Conservation (phyloP, 2,888 invertebrate species). For the Neoaliturus tenellus region DNA sequence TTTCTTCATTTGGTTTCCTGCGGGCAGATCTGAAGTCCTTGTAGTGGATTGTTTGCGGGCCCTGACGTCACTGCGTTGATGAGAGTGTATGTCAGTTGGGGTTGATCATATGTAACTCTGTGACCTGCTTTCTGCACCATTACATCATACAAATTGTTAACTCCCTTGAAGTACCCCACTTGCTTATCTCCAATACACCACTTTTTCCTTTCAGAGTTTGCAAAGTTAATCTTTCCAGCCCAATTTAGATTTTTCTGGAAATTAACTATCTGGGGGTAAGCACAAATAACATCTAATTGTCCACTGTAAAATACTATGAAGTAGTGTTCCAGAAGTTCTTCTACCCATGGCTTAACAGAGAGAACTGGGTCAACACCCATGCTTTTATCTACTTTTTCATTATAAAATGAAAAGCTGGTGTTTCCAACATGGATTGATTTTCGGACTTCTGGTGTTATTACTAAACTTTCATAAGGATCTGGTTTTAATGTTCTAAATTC, state of each 20-base stretch:
- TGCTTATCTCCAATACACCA: constrained; percentile 80
- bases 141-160: constrained; percentile 83
- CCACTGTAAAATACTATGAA: constrained; percentile 90
- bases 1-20: neutral
- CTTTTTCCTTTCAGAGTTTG: constrained; percentile 78
- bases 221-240: constrained; percentile 77
- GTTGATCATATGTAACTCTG: constrained; percentile 88
- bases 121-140: constrained; percentile 87
- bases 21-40: constrained; percentile 9
- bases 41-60: constrained; percentile 8
- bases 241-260: constrained; percentile 75
- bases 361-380: constrained; percentile 29
- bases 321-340: constrained; percentile 80
- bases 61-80: constrained; percentile 72
- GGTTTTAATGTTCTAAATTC: constrained; percentile 26
- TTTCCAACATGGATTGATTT: constrained; percentile 90
- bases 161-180: constrained; percentile 85
- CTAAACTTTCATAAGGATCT: constrained; percentile 62
- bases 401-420: constrained; percentile 75
- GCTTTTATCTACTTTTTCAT: neutral
- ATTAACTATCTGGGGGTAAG: constrained; percentile 75
- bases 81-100: constrained; percentile 84
- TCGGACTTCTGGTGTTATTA: constrained; percentile 57
- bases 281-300: constrained; percentile 94
- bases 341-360: constrained; percentile 83